Evolutionary conservation across 2,113 vertebrate genomes (phyloP).

Genomic region (Passer montanus): DNA sequence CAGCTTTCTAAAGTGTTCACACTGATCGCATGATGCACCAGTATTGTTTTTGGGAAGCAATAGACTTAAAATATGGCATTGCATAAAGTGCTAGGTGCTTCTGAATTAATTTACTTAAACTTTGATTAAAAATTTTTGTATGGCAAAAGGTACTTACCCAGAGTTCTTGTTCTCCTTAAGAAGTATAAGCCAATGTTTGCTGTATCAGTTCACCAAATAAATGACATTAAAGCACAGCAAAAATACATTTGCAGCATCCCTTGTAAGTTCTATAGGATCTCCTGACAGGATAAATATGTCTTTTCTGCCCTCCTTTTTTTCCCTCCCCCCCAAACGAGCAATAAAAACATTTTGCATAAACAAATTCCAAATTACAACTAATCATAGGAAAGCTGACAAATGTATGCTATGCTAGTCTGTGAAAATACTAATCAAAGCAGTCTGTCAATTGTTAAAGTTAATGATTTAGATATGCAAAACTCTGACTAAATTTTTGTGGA

Average conservation of each 20-base stretch:
- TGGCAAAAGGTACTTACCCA: not conserved
- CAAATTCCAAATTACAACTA: constrained; percentile 79
- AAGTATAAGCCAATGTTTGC: not conserved
- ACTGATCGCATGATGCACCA: not conserved
- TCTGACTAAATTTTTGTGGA: constrained; percentile 78
- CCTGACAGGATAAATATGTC: constrained; percentile 32
- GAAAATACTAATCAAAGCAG: constrained; percentile 84
- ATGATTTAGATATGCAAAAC: constrained; percentile 81
- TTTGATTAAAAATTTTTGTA: constrained; percentile 1
- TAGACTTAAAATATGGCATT: not conserved
- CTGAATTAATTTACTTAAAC: constrained; percentile 9
- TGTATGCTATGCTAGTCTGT: constrained; percentile 70
- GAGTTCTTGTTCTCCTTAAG: not conserved
- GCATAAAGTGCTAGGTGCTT: not conserved
- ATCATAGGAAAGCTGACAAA: constrained; percentile 80
- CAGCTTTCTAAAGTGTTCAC: constrained; percentile 7
- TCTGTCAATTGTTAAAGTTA: constrained; percentile 83
- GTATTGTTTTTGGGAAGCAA: constrained; percentile 27
- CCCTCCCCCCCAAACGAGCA: constrained; percentile 46
- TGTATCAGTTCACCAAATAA: not conserved
- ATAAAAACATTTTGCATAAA: constrained; percentile 81
- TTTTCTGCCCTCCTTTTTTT: not conserved
- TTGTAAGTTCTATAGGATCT: constrained; percentile 15
- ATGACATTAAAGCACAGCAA: constrained; percentile 6
- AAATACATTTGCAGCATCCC: not conserved